Conservation (phyloP, 2,888 invertebrate species). For the Phragmatobia fuliginosa region DNA sequence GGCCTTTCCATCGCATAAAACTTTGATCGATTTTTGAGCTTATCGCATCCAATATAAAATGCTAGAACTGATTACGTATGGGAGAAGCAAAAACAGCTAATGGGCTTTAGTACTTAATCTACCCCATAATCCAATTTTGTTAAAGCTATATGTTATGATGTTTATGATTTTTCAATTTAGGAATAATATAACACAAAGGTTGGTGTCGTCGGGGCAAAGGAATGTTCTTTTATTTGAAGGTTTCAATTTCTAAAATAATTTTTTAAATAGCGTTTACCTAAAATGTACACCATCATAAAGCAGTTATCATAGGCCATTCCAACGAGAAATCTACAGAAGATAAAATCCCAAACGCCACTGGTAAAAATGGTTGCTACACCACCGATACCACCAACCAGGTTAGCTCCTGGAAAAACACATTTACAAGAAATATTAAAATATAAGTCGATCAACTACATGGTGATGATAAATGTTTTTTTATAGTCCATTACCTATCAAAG, state of each 20-base stretch:
- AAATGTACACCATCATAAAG: conserved; percentile 95
- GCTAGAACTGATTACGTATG: too few relatives aligned
- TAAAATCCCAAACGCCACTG: conserved; percentile 91
- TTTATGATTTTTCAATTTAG: too few relatives aligned
- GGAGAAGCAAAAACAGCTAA: not conserved
- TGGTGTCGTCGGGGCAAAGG: not conserved
- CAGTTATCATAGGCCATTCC: conserved; percentile 95
- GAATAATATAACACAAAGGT: too few relatives aligned
- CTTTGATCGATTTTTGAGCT: too few relatives aligned
- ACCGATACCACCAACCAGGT: conserved; percentile 89
- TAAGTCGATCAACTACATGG: not conserved
- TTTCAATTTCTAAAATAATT: too few relatives aligned
- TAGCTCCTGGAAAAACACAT: conserved; percentile 83
- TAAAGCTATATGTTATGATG: too few relatives aligned
- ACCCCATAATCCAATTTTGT: not conserved
- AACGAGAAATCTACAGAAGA: conserved; percentile 92
- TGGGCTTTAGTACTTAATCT: not conserved
- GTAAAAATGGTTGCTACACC: conserved; percentile 91
- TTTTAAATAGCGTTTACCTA: conserved; percentile 87
- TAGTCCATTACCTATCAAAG: conserved; percentile 70
- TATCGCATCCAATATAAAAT: too few relatives aligned
- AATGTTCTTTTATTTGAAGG: too few relatives aligned
- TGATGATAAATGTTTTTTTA: not conserved
- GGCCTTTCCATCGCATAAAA: too few relatives aligned
- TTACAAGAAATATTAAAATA: not conserved